Conservation (phyloP, 2,113 vertebrate species). For the Brevimyrus niger region DNA sequence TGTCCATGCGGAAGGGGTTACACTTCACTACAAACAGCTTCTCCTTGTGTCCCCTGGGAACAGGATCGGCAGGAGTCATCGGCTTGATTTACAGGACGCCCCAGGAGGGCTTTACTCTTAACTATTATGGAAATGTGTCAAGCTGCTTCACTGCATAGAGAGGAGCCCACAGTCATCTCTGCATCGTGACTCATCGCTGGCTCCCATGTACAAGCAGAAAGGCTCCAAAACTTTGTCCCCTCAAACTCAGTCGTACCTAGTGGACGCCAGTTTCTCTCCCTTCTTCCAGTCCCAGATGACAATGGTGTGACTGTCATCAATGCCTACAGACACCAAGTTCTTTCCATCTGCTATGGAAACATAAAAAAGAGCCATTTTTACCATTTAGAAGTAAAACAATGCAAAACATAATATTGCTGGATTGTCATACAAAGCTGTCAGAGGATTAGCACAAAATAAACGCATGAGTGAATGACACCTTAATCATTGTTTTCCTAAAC, state of each 20-base stretch:
- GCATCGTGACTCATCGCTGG: neutral
- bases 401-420: neutral
- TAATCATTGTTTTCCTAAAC: neutral
- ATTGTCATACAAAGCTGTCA: neutral
- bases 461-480: neutral
- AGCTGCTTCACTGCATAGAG: neutral
- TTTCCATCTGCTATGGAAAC: constrained; percentile 81
- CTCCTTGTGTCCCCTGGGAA: constrained; percentile 83
- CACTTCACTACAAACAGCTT: constrained; percentile 93
- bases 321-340: constrained; percentile 81
- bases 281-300: constrained; percentile 98
- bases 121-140: neutral
- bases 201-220: neutral
- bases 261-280: constrained; percentile 85
- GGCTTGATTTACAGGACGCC: neutral
- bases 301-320: constrained; percentile 86
- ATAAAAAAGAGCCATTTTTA: neutral
- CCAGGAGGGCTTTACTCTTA: neutral
- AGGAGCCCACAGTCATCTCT: neutral
- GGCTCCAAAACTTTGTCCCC: neutral
- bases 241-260: constrained; percentile 62
- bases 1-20: constrained; percentile 87
- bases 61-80: neutral
- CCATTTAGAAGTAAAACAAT: neutral
- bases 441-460: neutral